Evolutionary conservation across 2,797 vertebrate species (phyloP).

Genomic region (Graptemys geographica): DNA sequence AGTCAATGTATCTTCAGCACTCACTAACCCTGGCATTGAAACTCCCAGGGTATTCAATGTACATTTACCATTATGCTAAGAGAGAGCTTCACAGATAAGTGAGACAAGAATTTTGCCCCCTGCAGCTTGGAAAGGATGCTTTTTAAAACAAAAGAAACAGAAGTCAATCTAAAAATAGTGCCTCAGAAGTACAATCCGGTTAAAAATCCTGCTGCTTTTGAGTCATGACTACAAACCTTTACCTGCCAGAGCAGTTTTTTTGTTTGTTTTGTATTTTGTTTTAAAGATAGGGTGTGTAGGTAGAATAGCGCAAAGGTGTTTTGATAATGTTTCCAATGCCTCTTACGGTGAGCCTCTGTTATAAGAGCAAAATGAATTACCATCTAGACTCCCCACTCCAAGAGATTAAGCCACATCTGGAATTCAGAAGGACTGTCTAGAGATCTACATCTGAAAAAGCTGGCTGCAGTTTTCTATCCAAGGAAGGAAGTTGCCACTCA

Average conservation of each 20-base stretch:
- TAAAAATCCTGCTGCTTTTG: background rate
- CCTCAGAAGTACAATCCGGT: background rate
- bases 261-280: background rate
- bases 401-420: background rate
- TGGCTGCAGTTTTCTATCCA: constrained; percentile 24
- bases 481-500: constrained; percentile 47
- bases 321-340: background rate
- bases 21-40: background rate
- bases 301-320: background rate
- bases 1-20: background rate
- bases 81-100: accelerated
- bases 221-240: background rate
- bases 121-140: background rate
- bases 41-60: background rate
- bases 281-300: background rate
- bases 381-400: background rate
- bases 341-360: accelerated
- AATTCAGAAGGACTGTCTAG: background rate
- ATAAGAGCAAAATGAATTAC: background rate
- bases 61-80: background rate
- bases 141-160: background rate
- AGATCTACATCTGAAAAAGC: background rate
- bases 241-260: background rate
- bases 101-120: background rate
- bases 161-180: background rate